Evolutionary conservation across 53 echinoderm and acorn worm species (phyloP).

Genomic region (Holothuria scabra): DNA sequence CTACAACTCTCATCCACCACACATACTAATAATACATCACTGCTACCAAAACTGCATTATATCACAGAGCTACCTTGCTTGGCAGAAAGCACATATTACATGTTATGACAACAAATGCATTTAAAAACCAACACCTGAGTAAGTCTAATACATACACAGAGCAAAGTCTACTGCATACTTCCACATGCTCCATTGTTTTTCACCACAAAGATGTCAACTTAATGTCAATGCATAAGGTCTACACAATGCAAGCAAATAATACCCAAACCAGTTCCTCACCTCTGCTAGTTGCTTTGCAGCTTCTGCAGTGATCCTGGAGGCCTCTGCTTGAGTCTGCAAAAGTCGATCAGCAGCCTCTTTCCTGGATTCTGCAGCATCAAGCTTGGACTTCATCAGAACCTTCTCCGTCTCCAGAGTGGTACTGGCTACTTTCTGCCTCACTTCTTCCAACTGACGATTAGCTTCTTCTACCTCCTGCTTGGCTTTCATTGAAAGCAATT

Average conservation of each 20-base stretch:
- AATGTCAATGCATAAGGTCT: no score
- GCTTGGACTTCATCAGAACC: slow-evolving; percentile 55
- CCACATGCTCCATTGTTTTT: no score
- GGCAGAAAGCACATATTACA: no score
- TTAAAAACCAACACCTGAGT: no score
- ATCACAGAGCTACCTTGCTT: no score
- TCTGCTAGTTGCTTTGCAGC: slow-evolving; percentile 90
- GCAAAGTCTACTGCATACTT: no score
- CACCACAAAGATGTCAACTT: no score
- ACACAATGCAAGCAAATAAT: neutral
- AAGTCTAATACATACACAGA: no score
- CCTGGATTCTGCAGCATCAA: slow-evolving; percentile 70
- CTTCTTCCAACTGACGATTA: slow-evolving; percentile 76
- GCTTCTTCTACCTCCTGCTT: slow-evolving; percentile 92
- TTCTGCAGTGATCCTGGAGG: slow-evolving; percentile 89
- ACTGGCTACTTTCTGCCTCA: slow-evolving; percentile 62
- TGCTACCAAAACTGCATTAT: no score
- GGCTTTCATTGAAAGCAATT: slow-evolving; percentile 85
- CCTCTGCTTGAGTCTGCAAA: slow-evolving; percentile 88
- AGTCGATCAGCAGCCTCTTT: slow-evolving; percentile 70
- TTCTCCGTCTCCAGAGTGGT: slow-evolving; percentile 76
- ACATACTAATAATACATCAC: no score
- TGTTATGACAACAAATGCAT: no score
- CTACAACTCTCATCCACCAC: no score
- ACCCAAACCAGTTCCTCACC: slow-evolving; percentile 44